Conservation (phyloP, 2,113 vertebrate genomes). For the Caracal caracal region DNA sequence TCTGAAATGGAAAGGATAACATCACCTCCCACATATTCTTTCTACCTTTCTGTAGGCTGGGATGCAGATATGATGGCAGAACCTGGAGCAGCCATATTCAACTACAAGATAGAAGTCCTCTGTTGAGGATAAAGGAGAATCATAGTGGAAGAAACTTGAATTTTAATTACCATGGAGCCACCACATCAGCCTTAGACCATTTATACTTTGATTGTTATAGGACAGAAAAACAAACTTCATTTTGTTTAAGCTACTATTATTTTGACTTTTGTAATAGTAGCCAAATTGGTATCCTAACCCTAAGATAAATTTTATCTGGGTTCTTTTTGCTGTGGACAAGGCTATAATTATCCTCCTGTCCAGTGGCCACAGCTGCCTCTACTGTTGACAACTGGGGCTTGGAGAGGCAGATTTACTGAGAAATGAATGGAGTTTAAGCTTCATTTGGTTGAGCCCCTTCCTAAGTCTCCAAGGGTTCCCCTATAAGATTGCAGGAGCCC, state of each 20-base stretch:
- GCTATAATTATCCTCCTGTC: neutral
- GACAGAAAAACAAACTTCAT: conserved; percentile 35
- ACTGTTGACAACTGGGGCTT: neutral
- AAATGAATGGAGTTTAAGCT: neutral
- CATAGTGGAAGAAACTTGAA: neutral
- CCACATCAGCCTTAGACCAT: neutral
- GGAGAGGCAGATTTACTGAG: neutral
- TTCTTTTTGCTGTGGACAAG: neutral
- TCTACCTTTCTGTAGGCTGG: neutral
- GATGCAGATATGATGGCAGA: neutral
- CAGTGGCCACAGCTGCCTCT: neutral
- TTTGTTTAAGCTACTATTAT: conserved; percentile 21
- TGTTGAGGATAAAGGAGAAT: neutral
- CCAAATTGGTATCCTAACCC: neutral
- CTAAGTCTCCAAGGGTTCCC: neutral
- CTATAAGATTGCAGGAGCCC: neutral
- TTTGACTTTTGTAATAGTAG: neutral
- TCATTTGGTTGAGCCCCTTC: neutral
- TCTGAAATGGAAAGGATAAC: neutral
- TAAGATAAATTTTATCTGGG: neutral
- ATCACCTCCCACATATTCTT: neutral
- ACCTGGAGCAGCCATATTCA: neutral
- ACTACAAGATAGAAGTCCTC: neutral
- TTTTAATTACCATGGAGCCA: neutral
- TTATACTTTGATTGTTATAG: neutral